Evolutionary conservation across 2,888 invertebrate genomes (phyloP).

Genomic region (Pantelozetes paolii): DNA sequence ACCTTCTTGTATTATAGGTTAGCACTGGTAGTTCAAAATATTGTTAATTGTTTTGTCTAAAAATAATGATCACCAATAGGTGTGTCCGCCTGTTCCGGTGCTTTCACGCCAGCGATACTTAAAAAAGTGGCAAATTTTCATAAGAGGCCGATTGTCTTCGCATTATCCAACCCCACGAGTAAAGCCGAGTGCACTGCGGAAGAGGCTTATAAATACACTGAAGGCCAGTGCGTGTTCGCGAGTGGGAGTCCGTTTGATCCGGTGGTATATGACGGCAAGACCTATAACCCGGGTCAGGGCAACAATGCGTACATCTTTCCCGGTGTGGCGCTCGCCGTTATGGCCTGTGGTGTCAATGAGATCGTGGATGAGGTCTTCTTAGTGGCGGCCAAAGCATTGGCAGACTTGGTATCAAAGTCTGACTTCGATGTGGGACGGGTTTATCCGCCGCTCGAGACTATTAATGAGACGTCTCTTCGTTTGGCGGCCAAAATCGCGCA

Average conservation of each 20-base stretch:
- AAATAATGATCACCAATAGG: slow-evolving; percentile 57
- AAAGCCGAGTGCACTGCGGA: slow-evolving; percentile 99
- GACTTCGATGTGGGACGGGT: slow-evolving; percentile 79
- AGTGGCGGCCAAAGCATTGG: slow-evolving; percentile 82
- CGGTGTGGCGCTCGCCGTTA: slow-evolving; percentile 85
- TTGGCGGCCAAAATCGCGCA: slow-evolving; percentile 78
- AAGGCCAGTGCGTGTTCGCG: slow-evolving; percentile 86
- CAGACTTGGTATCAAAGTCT: slow-evolving; percentile 71
- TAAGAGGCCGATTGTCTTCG: slow-evolving; percentile 87
- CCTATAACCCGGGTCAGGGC: slow-evolving; percentile 87
- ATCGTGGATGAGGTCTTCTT: slow-evolving; percentile 91
- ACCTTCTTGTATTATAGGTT: slow-evolving; percentile 88
- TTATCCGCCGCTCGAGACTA: slow-evolving; percentile 80
- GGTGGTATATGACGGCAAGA: slow-evolving; percentile 71
- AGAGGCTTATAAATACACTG: slow-evolving; percentile 80
- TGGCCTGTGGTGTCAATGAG: slow-evolving; percentile 77
- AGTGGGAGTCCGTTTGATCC: slow-evolving; percentile 94
- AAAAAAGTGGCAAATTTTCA: slow-evolving; percentile 77
- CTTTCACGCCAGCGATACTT: slow-evolving; percentile 84
- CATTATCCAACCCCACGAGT: slow-evolving; percentile 94
- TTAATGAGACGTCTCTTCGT: slow-evolving; percentile 77
- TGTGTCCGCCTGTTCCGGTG: slow-evolving; percentile 86
- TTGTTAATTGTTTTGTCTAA: slow-evolving; percentile 9
- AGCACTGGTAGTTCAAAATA: slow-evolving; percentile 30
- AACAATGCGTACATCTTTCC: slow-evolving; percentile 98